Evolutionary conservation across 2,797 vertebrate genomes (phyloP), one percentile per base, ranked within the genome.

Genomic region (Chaenodraco wilsoni): DNA sequence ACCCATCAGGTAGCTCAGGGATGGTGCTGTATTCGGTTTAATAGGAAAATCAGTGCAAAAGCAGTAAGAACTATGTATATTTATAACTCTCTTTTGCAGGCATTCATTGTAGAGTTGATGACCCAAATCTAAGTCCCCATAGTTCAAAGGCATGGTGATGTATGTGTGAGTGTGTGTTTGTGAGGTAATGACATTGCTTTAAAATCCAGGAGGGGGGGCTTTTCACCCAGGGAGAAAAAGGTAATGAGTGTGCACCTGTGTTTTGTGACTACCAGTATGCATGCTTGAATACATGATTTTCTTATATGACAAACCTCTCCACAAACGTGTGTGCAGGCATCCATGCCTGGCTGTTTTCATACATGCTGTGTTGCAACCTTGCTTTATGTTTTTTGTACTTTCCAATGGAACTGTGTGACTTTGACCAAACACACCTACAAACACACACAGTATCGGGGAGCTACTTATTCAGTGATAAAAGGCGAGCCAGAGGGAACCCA

Each of bases 381-480:
- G 45, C 27, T 46, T 57, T 57, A 60, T 65, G 69, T 83, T 76
- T 61, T 74, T 60, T 19, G 16, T 21, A 57, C 61, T 74, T 69
- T 77, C 52, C 61, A 48, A 80, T 78, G 63, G 64, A 71, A 63
- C 19, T 40, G 45, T 69, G 40, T 49, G 72, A 62, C 55, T 76
- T 69, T 78, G 67, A 79, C 81, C 50, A 60, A 37, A 37, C 51
- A 45, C 50, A 37, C 33, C 33, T 37, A 37, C 33, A 37, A 37
- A 37, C 33, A 75, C 50, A 72, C 74, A 77, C 44, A 80, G 73
- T 84, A 84, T 85, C 55, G 21, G 57, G 41, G 71, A 83, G 64
- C 75, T 84, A 87, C 84, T 89, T 90, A 91, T 89, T 84, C 77
- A 72, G 82, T 87, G 87, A 91, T 89, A 91, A 91, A 90, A 89